Evolutionary conservation across 2,113 vertebrate genomes (phyloP).

Genomic region (Oncorhynchus tshawytscha): DNA sequence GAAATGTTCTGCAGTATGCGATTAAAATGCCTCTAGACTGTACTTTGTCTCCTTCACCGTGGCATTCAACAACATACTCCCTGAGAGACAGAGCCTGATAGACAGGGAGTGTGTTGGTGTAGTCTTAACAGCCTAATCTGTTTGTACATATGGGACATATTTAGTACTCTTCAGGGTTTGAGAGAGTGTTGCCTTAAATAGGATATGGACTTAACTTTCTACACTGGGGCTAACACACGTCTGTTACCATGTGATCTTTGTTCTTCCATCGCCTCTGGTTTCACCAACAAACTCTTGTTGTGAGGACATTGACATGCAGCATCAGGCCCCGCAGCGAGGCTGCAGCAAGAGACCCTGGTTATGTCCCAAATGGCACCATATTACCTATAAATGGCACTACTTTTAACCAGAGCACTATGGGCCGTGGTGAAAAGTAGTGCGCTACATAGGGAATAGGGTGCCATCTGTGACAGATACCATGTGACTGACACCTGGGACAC

Average conservation of each 20-base stretch:
- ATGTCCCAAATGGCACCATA: background rate
- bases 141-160: constrained; percentile 30
- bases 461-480: background rate
- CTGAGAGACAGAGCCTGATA: too few species aligned
- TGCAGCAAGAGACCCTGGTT: background rate
- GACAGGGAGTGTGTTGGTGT: background rate
- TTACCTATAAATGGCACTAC: background rate
- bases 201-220: constrained; percentile 24
- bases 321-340: constrained; percentile 12
- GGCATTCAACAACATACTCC: background rate
- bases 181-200: constrained; percentile 26
- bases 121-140: constrained; percentile 24
- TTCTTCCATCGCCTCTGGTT: constrained; percentile 37
- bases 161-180: constrained; percentile 16
- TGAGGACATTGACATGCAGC: constrained; percentile 67
- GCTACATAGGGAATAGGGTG: too few species aligned
- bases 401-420: too few species aligned
- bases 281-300: constrained; percentile 49
- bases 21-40: constrained; percentile 21
- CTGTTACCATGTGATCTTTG: constrained; percentile 28
- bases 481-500: constrained; percentile 59
- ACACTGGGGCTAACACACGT: constrained; percentile 16
- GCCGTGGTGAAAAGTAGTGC: too few species aligned
- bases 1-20: background rate
- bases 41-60: background rate